A percentile compares a stretch with the other conserved stretches of the same genome.
phyloP scores from a whole-genome alignment of 2,797 vertebrate genomes.

The Tragelaphus eurycerus region DNA sequence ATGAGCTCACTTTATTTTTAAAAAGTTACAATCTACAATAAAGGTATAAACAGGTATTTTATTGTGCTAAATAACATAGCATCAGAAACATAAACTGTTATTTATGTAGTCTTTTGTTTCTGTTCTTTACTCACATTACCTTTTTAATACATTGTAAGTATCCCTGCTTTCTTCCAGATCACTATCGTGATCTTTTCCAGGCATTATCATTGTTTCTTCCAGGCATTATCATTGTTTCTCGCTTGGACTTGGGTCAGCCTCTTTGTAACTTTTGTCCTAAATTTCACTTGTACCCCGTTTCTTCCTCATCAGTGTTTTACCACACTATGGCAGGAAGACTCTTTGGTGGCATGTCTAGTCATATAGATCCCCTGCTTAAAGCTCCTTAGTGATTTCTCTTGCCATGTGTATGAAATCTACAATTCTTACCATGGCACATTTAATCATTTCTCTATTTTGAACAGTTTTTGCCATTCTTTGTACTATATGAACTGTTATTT shows the following conservation, averaged over 20 bases:
- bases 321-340: not conserved
- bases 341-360: not conserved
- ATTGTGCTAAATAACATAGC: not conserved
- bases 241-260: not conserved
- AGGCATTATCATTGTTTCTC: not conserved
- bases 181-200: not conserved
- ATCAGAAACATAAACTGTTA: not conserved
- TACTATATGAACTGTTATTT: not conserved
- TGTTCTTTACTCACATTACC: not conserved
- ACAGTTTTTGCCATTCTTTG: not conserved
- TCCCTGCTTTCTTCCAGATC: not conserved
- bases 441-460: not conserved
- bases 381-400: not conserved
- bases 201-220: not conserved
- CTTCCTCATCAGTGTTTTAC: not conserved
- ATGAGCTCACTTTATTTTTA: not conserved
- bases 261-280: not conserved
- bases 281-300: not conserved
- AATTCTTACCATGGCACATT: not conserved
- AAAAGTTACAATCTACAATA: not conserved
- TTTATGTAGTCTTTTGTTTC: not conserved
- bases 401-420: not conserved
- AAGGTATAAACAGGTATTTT: not conserved
- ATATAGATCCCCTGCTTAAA: not conserved
- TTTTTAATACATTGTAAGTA: not conserved